Conservation (phyloP, 2,797 vertebrate genomes). For the Novumbra hubbsi region DNA sequence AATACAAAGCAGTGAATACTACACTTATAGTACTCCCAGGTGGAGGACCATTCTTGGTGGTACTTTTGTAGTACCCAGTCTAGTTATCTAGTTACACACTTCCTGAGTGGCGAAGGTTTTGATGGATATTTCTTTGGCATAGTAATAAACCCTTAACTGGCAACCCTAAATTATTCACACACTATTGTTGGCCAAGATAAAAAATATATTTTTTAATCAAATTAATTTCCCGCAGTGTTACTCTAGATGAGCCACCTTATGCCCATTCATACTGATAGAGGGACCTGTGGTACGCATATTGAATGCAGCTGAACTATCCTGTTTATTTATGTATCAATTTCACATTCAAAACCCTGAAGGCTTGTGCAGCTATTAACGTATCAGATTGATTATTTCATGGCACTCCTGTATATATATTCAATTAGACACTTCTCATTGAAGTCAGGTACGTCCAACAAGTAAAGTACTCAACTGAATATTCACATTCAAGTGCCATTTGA, state of each 20-base stretch:
- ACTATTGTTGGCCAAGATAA: not conserved
- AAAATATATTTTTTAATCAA: too few species aligned
- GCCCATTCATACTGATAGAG: too few species aligned
- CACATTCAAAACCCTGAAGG: not conserved
- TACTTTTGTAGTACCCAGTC: not conserved
- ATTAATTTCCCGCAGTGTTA: too few species aligned
- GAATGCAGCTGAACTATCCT: not conserved
- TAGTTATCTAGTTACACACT: too few species aligned
- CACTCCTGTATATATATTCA: not conserved
- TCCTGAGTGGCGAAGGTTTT: too few species aligned
- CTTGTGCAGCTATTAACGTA: not conserved
- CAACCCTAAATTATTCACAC: not conserved
- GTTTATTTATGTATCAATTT: not conserved
- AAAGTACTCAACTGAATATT: constrained; percentile 2
- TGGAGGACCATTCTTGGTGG: not conserved
- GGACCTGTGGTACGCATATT: too few species aligned
- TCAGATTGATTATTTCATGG: not conserved
- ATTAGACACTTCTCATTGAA: not conserved
- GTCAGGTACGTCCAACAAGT: constrained; percentile 4
- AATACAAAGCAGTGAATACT: not conserved
- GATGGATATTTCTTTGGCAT: too few species aligned
- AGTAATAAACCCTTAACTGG: too few species aligned
- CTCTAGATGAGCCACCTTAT: too few species aligned
- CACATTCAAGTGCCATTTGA: constrained; percentile 1
- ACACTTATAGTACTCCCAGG: not conserved